Base-by-base conservation (phyloP, 2,888 invertebrate species). In the Xiphydria camelus region DNA sequence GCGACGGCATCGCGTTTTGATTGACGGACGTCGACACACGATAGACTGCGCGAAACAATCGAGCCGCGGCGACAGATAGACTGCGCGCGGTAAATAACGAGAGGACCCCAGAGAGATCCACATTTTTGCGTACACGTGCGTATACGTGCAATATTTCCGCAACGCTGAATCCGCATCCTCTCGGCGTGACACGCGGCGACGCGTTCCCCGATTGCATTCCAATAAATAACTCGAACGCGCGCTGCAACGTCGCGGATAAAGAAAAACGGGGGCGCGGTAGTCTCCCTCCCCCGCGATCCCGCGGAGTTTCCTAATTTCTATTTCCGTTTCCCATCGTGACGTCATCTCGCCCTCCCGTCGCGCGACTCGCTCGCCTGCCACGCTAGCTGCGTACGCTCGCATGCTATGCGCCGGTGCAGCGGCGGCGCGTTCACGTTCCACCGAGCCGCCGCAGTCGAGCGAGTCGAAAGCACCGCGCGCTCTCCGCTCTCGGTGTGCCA, bases 271-370 rank as follows among this genome's bases (percentile, higher is more conserved):
- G n/a, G n/a, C n/a, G n/a, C n/a, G n/a, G n/a, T n/a, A n/a, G n/a
- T 17, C 32, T 10, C 39, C 23, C 36, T 40, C 22, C 34, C 18
- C 20, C 33, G 23, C 44, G 43, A 35, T 40, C 23, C 43, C 17
- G 21, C 38, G 23, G 34, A 44, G 45, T 47, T 53, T 51, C 48
- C 54, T 61, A 62, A 61, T 62, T 58, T 59, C 57, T 51, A 55
- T 59, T 58, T 58, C 53, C 59, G 50, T 37, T 46, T 20, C 42
- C 38, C 48, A 32, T 38, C 12, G 21, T 38, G 32, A 32, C 38
- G 36, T 44, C 36, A 44, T 36, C 43, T 9, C 2, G 15, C 14
- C 22, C 12, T 9, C 19, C 14, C 4, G 14, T 36, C 12, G 20
- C 17, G 4, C n/a, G n/a, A 21, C n/a, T n/a, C n/a, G n/a, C n/a